A percentile compares a stretch with the other conserved stretches of the same genome.
Evolutionary conservation across 2,113 vertebrate species (phyloP).

Genomic region (Gambusia holbrooki): DNA sequence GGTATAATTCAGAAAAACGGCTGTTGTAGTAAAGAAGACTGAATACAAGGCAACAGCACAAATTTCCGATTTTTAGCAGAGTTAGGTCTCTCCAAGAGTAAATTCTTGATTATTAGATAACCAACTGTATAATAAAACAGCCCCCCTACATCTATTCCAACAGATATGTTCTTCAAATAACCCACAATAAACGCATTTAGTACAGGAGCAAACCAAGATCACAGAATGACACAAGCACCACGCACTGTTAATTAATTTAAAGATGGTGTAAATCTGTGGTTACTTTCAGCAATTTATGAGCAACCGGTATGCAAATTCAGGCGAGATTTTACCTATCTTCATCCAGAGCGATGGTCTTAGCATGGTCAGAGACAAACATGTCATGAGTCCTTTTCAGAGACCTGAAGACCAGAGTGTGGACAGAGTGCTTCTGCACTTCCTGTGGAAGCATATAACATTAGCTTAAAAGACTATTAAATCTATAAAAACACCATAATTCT

Average conservation of each 20-base stretch:
- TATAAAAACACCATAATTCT: background rate
- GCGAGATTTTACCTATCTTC: constrained; percentile 85
- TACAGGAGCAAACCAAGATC: no score
- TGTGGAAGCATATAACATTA: constrained; percentile 48
- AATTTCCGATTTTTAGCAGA: no score
- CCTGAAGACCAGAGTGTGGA: constrained; percentile 97
- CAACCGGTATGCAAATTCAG: background rate
- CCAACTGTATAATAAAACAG: no score
- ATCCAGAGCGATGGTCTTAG: constrained; percentile 87
- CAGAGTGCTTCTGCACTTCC: constrained; percentile 98
- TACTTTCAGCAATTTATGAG: background rate
- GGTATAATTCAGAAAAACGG: no score
- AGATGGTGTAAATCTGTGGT: background rate
- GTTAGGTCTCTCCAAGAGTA: no score
- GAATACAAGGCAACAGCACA: no score
- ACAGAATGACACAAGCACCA: no score
- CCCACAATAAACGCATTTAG: background rate
- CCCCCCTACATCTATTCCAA: no score
- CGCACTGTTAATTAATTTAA: background rate
- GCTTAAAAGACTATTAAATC: background rate
- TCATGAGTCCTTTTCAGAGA: constrained; percentile 98
- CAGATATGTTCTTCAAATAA: background rate
- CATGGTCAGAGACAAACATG: constrained; percentile 98
- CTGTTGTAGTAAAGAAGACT: no score
- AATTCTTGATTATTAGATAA: no score